Evolutionary conservation across 2,113 vertebrate species (phyloP).

Genomic region (Cyanoramphus novaezelandiae): DNA sequence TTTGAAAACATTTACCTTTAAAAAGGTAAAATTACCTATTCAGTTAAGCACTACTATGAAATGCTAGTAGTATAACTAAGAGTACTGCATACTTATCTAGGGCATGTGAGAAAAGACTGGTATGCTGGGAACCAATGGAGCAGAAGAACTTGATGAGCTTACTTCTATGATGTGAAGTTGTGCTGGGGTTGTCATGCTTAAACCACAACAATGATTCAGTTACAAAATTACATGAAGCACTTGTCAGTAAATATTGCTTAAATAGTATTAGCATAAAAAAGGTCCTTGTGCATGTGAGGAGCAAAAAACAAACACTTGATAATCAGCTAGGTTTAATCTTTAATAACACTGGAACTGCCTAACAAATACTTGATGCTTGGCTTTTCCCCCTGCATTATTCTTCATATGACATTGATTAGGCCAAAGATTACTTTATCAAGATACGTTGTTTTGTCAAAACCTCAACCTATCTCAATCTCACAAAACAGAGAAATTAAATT

Average conservation of each 20-base stretch:
- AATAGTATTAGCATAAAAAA: background rate
- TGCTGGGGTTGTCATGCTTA: background rate
- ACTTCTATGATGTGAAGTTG: background rate
- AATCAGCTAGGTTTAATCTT: background rate
- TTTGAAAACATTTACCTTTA: background rate
- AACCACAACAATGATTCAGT: background rate
- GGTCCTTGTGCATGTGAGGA: background rate
- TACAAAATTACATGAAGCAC: background rate
- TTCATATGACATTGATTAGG: background rate
- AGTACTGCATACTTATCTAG: background rate
- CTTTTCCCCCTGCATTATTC: background rate
- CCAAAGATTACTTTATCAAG: background rate
- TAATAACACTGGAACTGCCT: background rate
- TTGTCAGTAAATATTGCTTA: background rate
- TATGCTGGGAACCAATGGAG: background rate
- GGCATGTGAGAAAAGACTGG: background rate
- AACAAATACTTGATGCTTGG: background rate
- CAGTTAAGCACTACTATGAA: background rate
- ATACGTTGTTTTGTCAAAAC: background rate
- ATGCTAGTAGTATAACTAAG: background rate
- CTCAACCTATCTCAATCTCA: background rate
- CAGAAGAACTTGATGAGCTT: background rate
- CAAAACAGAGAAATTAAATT: background rate
- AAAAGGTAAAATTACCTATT: background rate
- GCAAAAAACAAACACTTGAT: background rate